Evolutionary conservation across 2,797 vertebrate genomes (phyloP).

Genomic region (Enteromius viviparus): DNA sequence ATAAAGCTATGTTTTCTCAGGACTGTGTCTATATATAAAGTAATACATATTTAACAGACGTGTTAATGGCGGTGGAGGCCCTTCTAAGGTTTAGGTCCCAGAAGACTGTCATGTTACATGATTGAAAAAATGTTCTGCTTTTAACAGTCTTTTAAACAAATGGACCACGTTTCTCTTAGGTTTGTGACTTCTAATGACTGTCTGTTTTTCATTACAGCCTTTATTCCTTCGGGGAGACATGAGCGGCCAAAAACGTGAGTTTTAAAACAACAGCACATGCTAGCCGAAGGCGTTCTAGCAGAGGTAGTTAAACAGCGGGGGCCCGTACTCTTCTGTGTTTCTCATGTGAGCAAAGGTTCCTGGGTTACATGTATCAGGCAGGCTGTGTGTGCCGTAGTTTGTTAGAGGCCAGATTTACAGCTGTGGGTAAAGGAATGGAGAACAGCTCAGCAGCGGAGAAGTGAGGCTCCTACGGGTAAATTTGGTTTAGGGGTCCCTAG

Average conservation of each 20-base stretch:
- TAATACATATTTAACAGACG: slow-evolving; percentile 18
- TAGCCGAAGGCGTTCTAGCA: slow-evolving; percentile 32
- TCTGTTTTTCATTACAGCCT: slow-evolving; percentile 30
- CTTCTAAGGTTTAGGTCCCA: slow-evolving; percentile 18
- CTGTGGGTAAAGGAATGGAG: slow-evolving; percentile 40
- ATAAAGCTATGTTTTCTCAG: slow-evolving; percentile 27
- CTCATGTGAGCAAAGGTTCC: slow-evolving; percentile 35
- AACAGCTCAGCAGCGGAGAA: slow-evolving; percentile 21
- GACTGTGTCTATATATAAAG: slow-evolving; percentile 25
- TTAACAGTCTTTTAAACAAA: slow-evolving; percentile 42
- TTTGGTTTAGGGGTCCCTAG: slow-evolving; percentile 51
- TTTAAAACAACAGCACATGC: slow-evolving; percentile 54
- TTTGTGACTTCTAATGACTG: slow-evolving; percentile 13
- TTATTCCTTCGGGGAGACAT: slow-evolving; percentile 7
- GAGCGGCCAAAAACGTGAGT: slow-evolving; percentile 14
- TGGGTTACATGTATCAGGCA: slow-evolving; percentile 22
- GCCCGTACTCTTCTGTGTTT: not conserved
- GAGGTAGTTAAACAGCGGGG: slow-evolving; percentile 44
- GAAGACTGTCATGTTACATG: slow-evolving; percentile 39
- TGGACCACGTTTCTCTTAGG: slow-evolving; percentile 12
- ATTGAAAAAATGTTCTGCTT: slow-evolving; percentile 30
- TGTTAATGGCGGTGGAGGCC: slow-evolving; percentile 21
- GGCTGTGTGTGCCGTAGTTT: slow-evolving; percentile 10
- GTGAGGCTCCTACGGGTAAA: slow-evolving; percentile 35
- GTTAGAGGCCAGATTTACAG: slow-evolving; percentile 43